Evolutionary conservation across 2,888 invertebrate genomes (phyloP), one percentile per base, ranked within the genome.

Genomic region (Blera fallax): DNA sequence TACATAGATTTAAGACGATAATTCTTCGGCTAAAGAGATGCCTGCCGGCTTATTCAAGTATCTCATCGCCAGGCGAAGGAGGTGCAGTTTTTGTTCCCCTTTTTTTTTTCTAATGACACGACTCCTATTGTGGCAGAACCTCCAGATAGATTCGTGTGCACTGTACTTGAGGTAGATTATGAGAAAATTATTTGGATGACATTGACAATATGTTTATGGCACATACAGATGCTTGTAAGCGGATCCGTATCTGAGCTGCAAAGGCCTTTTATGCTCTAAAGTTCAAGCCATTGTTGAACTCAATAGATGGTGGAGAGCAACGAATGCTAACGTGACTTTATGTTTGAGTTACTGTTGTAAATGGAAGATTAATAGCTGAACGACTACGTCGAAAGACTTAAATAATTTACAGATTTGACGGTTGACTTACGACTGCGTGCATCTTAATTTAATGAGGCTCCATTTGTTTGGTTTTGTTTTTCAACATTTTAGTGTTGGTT

Each of bases 151-250:
- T 45, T 73, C 82, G 70, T 72, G 82, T 43, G 43, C 8, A 16
- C 58, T 70, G 8, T 54, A 40, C 56, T 72, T 32, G 54, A 43
- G 32, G 73, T 50, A 50, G 34, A 74, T 56, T 73, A 79, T 83
- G 83, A 79, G 79, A 82, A 83, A 79, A 67, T 69, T 79, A 79
- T 83, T 83, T 73, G 62, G 79, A 74, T 80, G 84, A 84, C 84
- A 84, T 84, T 84, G 84, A 80, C 80, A 84, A 50, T 74, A 69
- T 84, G 79, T 74, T 80, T 80, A 70, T 84, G 74, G 80, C 32
- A 70, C 24, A 24, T 29, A 70, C 37, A 74, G 64, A 77, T 43
- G 40, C 50, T 62, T 48, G 69, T 40, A 65, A 79, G 50, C 69
- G 64, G 70, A 79, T 80, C 67, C 73, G 29, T 43, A 62, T 67